Evolutionary conservation across 2,888 invertebrate species (phyloP).

Genomic region (Neoascia interrupta): DNA sequence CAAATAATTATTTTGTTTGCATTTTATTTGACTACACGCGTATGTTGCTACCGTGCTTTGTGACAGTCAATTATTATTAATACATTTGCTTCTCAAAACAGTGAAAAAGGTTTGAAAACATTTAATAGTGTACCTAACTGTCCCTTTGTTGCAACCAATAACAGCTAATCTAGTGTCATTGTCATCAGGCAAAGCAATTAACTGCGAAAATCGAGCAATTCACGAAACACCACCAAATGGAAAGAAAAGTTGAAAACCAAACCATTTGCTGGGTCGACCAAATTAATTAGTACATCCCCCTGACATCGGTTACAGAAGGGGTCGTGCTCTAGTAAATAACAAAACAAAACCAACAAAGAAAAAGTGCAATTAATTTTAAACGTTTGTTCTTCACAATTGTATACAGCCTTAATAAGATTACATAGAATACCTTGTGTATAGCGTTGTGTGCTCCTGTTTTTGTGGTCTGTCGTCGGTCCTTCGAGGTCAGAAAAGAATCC

Average conservation of each 20-base stretch:
- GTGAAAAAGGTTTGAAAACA: slow-evolving; percentile 11
- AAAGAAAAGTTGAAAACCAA: slow-evolving; percentile 43
- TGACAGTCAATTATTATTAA: not conserved
- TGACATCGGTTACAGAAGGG: slow-evolving; percentile 50
- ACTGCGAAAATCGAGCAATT: slow-evolving; percentile 33
- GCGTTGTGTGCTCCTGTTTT: too few relatives aligned
- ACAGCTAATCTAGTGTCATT: slow-evolving; percentile 29
- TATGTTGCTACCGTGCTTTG: not conserved
- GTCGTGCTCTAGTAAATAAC: slow-evolving; percentile 18
- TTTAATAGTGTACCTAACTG: not conserved
- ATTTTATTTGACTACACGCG: not conserved
- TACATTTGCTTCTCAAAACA: not conserved
- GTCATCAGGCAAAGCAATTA: slow-evolving; percentile 19
- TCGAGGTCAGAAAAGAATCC: not conserved
- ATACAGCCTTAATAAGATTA: slow-evolving; percentile 11
- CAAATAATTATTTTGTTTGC: slow-evolving; percentile 31
- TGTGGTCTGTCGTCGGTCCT: slow-evolving; percentile 4
- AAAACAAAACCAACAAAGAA: slow-evolving; percentile 26
- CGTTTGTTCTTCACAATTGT: slow-evolving; percentile 21
- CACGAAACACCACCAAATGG: slow-evolving; percentile 23
- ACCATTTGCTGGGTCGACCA: slow-evolving; percentile 46
- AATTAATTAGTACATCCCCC: slow-evolving; percentile 64
- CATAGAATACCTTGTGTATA: too few relatives aligned
- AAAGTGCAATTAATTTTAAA: slow-evolving; percentile 60
- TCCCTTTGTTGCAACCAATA: slow-evolving; percentile 1